Percentiles rank a stretch among this genome's conserved stretches.
Conservation (phyloP, 37 sponge, comb jelly and placozoan genomes). For the Lycopodina hypogea region DNA sequence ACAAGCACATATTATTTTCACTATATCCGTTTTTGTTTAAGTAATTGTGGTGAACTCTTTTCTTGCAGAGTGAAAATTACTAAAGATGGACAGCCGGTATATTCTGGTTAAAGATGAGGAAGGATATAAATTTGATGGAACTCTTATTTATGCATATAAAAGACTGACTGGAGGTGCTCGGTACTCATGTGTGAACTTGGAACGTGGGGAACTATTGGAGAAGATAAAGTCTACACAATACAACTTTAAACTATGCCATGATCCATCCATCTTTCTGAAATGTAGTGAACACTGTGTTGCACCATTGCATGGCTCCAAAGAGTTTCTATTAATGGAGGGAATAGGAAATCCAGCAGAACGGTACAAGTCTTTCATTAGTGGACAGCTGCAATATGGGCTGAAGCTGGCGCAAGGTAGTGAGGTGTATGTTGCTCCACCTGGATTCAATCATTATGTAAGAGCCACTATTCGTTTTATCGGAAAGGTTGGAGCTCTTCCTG, state of each 20-base stretch:
- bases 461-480: constrained; percentile 32
- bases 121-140: background rate
- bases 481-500: background rate
- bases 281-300: constrained; percentile 5
- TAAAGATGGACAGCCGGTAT: no score
- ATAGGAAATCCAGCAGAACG: constrained; percentile 6
- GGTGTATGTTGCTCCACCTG: constrained; percentile 22
- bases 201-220: constrained; percentile 29
- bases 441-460: background rate
- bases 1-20: no score
- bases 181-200: background rate
- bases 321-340: constrained; percentile 21
- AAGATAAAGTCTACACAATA: background rate
- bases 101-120: background rate
- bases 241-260: constrained; percentile 16
- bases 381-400: constrained; percentile 23
- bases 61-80: no score
- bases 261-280: background rate
- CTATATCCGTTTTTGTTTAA: no score
- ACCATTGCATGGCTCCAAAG: constrained; percentile 4
- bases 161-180: no score
- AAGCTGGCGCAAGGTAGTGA: constrained; percentile 18
- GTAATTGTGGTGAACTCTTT: no score
- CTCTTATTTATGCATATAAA: background rate
- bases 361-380: background rate